Evolutionary conservation across 2,113 vertebrate genomes (phyloP).

Genomic region (Catharus fuscescens): DNA sequence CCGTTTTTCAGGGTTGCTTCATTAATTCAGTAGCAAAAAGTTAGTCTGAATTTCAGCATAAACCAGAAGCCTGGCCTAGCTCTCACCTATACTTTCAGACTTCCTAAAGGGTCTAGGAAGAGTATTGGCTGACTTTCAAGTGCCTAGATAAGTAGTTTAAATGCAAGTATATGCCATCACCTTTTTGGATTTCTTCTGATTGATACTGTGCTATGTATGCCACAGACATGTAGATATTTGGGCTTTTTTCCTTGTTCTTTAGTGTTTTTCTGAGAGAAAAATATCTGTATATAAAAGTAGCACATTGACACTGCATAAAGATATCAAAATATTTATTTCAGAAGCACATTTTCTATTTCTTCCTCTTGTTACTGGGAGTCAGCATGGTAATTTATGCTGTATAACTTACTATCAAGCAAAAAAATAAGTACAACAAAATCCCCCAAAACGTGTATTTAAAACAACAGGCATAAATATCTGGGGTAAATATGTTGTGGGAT

Average conservation of each 20-base stretch:
- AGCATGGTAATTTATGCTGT: neutral
- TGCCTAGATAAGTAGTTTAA: neutral
- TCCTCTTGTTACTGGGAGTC: neutral
- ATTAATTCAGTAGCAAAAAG: neutral
- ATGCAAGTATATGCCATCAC: neutral
- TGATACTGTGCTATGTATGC: neutral
- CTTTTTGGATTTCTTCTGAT: neutral
- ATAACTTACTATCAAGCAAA: neutral
- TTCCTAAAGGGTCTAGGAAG: neutral
- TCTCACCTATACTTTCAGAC: neutral
- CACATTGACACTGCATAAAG: neutral
- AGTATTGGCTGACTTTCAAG: neutral
- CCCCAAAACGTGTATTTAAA: neutral
- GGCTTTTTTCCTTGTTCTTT: neutral
- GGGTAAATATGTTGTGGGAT: neutral
- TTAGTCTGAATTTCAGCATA: neutral
- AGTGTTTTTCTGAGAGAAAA: neutral
- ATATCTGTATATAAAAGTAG: neutral
- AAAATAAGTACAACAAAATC: neutral
- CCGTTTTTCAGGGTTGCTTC: neutral
- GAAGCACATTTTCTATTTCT: conserved; percentile 23
- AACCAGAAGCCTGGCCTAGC: neutral
- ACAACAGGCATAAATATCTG: neutral
- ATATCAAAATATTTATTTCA: neutral
- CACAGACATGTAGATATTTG: neutral